Evolutionary conservation across 2,113 vertebrate genomes (phyloP), one percentile per base, ranked within the genome.

Genomic region (Urocynchramus pylzowi): DNA sequence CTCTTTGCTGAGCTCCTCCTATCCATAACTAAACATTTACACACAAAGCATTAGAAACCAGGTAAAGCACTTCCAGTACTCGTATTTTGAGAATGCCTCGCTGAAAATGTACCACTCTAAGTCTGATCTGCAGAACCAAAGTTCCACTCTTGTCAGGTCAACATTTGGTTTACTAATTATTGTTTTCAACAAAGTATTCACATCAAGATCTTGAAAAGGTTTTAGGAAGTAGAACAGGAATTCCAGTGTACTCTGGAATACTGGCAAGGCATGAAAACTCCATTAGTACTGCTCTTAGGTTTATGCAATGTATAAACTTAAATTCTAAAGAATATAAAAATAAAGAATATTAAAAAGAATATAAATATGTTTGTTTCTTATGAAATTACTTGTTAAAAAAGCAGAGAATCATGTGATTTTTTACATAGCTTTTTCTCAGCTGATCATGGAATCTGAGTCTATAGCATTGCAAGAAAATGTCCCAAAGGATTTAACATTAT

Each of bases 351-450:
- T n/a, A n/a, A n/a, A 42, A 89, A 67, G 28, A 70, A 49, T 30
- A 67, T 28, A 24, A 17, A 60, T 35, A 11, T 28, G 8, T 26
- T 76, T 39, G 7, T 73, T 91, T 81, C 16, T 56, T 44, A 61
- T 33, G 26, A 68, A 83, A 74, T 59, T 31, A 8, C 11, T 82
- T 87, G 42, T 37, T 75, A 57, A 54, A 5, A 60, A 93, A 78
- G 33, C 16, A 64, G 18, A 54, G 31, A 74, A 63, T 83, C 1
- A 5, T 56, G 16, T 31, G 0, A 26, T 11, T 45, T 78, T 80
- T 70, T 13, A 21, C 0, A 0, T 19, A 1, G 1, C 13, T 42
- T 63, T 75, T 70, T 41, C 47, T 67, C 28, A 59, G 7, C 11
- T 63, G 52, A 33, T 52, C 26, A 24, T 41, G 37, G 57, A 56